phyloP scores from a whole-genome alignment of 2,113 vertebrate genomes.

The Eublepharis macularius region DNA sequence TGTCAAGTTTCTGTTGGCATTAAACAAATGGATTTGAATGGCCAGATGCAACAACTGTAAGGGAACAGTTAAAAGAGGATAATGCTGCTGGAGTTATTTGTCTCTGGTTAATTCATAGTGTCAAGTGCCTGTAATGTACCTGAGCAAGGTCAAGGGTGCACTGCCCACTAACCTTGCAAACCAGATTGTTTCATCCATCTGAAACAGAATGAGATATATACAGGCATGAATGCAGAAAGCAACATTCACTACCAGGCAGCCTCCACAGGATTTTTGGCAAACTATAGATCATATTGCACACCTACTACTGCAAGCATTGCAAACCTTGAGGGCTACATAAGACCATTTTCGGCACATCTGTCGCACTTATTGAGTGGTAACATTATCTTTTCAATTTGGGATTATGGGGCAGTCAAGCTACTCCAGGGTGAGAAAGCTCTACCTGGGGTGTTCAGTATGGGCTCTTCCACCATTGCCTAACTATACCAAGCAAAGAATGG shows the following conservation, averaged over 20 bases:
- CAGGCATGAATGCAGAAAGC: background rate
- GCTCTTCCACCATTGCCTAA: background rate
- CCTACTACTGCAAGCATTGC: background rate
- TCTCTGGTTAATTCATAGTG: background rate
- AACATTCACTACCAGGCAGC: background rate
- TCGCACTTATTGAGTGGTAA: background rate
- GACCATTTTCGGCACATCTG: background rate
- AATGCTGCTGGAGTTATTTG: constrained; percentile 5
- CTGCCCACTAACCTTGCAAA: background rate
- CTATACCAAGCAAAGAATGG: background rate
- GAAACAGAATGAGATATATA: background rate
- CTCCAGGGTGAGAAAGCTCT: constrained; percentile 5
- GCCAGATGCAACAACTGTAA: constrained; percentile 25
- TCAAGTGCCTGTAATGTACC: constrained; percentile 40
- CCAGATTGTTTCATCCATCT: constrained; percentile 39
- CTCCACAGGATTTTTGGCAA: background rate
- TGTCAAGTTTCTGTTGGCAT: constrained; percentile 38
- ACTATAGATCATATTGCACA: constrained; percentile 19
- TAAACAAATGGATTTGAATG: constrained; percentile 54
- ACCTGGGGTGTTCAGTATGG: rapidly evolving
- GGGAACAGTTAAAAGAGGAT: constrained; percentile 28
- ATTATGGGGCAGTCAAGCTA: background rate
- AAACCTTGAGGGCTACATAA: constrained; percentile 40
- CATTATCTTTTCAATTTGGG: background rate
- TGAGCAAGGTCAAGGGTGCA: background rate